phyloP scores from a whole-genome alignment of 1,140 invertebrate species.

The Holcopasites calliopsidis region DNA sequence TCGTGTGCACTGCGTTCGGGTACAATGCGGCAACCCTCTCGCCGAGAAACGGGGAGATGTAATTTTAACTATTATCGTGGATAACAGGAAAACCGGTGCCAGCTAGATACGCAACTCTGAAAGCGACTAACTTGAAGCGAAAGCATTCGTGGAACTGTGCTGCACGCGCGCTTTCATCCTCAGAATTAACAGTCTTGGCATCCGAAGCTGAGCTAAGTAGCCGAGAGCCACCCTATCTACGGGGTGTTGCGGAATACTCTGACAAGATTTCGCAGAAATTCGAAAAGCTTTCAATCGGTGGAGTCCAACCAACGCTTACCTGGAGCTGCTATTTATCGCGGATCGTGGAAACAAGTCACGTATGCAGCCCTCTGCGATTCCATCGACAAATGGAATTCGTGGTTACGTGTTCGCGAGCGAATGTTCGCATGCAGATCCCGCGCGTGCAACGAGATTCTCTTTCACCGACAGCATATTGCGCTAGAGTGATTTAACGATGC shows the following conservation, averaged over 20 bases:
- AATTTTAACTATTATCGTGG: background rate
- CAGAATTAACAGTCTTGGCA: background rate
- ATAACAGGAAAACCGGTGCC: background rate
- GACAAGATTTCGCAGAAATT: background rate
- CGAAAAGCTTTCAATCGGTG: background rate
- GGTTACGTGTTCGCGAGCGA: background rate
- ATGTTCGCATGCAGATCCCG: background rate
- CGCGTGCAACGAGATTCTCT: background rate
- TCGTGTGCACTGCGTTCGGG: background rate
- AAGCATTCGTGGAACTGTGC: conserved; percentile 6
- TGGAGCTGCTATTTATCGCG: background rate
- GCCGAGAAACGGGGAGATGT: background rate
- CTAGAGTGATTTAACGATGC: background rate
- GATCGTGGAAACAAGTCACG: background rate
- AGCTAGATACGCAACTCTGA: background rate
- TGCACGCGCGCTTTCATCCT: conserved; percentile 14
- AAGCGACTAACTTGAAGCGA: background rate
- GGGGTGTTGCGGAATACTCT: background rate
- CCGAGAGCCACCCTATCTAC: background rate
- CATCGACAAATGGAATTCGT: background rate
- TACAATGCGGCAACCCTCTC: background rate
- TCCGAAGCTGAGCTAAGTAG: background rate
- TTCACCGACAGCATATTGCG: background rate
- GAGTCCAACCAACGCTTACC: background rate
- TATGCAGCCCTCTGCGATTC: background rate